Evolutionary conservation across 2,113 vertebrate species (phyloP), one percentile per base, ranked within the genome.

Genomic region (Hypocryptadius cinnamomeus): DNA sequence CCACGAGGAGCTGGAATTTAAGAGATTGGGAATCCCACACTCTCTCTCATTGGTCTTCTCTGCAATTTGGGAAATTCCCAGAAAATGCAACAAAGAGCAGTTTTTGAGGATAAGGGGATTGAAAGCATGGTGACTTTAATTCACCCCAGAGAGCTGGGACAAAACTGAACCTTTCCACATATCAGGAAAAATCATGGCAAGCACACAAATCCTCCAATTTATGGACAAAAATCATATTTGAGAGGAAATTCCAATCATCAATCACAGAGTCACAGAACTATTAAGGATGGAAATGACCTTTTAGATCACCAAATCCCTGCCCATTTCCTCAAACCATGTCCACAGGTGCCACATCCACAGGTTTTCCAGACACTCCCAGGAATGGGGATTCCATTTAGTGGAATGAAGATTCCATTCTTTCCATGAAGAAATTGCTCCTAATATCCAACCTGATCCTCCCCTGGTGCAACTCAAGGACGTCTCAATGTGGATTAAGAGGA

Each of bases 251-350:
- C 73, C 81, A 65, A 13, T 19, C 45, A 17, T 8, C 12, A 25
- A 7, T 5, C 35, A 30, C 3, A 1, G 48, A 11, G 2, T 6
- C 40, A 35, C 22, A 6, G 71, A 14, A 6, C 15, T 4, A 5
- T 14, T 8, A 8, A 45, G 28, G 68, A 6, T 9, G 51, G 33
- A 30, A 73, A 73, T 39, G 13, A 24, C 15, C 23, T 45, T 51
- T 50, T 3, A 6, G 44, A 14, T 33, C 33, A 2, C 14, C 76
- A 42, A 57, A 48, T 27, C 57, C 57, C 4, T 1, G 2, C 27
- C 15, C 33, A 2, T 2, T 30, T 39, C 84, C 65, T 20, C 9
- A 24, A 68, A 45, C 25, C 70, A 15, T 53, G 51, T 11, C 1
- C 69, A 6, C 20, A 35, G 10, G 65, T 30, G 56, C 18, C 60